A percentile compares a stretch with the other conserved stretches of the same genome.
Evolutionary conservation across 2,888 invertebrate genomes (phyloP).

Genomic region (Hedya salicella): DNA sequence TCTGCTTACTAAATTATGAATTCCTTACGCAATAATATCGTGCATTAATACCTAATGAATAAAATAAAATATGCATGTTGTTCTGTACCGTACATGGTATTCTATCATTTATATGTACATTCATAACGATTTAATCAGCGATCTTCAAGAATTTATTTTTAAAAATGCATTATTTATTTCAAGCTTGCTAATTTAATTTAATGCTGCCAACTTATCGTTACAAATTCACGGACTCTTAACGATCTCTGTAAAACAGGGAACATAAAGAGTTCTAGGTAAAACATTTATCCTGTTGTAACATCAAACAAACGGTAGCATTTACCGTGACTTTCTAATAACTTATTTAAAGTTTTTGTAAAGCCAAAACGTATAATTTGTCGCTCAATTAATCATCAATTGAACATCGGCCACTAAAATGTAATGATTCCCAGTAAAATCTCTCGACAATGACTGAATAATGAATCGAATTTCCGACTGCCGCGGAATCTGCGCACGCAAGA

Average conservation of each 20-base stretch:
- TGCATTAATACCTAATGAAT: too few relatives aligned
- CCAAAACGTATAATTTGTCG: background rate
- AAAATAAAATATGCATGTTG: too few relatives aligned
- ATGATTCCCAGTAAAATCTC: constrained; percentile 44
- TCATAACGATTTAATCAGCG: background rate
- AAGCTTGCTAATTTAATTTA: too few relatives aligned
- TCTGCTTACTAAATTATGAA: too few relatives aligned
- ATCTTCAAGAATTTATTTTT: background rate
- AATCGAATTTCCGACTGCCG: constrained; percentile 52
- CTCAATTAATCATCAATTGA: constrained; percentile 43
- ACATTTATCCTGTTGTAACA: constrained; percentile 68
- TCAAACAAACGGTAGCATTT: constrained; percentile 45
- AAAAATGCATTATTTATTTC: too few relatives aligned
- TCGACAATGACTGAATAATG: constrained; percentile 51
- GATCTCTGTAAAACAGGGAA: constrained; percentile 1
- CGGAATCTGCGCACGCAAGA: constrained; percentile 59
- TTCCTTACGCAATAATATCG: too few relatives aligned
- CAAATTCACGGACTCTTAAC: background rate
- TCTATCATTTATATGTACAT: constrained; percentile 2
- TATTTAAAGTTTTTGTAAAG: constrained; percentile 1
- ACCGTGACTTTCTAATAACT: constrained; percentile 52
- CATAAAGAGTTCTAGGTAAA: constrained; percentile 59
- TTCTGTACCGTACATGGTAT: background rate
- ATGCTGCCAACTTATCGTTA: too few relatives aligned
- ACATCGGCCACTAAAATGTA: constrained; percentile 25